Evolutionary conservation across 2,797 vertebrate species (phyloP).

Genomic region (Sebastes trivittatus): DNA sequence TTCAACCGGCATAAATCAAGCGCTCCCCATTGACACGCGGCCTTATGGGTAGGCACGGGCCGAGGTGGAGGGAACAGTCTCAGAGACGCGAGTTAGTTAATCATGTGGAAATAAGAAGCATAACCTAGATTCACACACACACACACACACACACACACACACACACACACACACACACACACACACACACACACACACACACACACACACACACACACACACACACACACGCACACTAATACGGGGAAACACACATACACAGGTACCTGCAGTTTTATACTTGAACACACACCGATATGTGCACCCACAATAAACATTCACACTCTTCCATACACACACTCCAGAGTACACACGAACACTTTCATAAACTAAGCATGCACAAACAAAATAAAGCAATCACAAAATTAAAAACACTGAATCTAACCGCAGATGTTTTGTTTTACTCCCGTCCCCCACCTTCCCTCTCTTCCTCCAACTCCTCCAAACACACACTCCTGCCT

Average conservation of each 20-base stretch:
- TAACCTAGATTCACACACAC: slow-evolving; percentile 58
- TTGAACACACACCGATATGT: slow-evolving; percentile 15
- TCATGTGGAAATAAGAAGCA: slow-evolving; percentile 75
- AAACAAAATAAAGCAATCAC: slow-evolving; percentile 29
- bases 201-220: not conserved
- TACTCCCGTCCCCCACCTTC: slow-evolving; percentile 26
- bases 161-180: not conserved
- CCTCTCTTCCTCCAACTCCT: slow-evolving; percentile 32
- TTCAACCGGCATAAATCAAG: slow-evolving; percentile 86
- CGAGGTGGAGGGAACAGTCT: slow-evolving; percentile 84
- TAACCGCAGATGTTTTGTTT: slow-evolving; percentile 38
- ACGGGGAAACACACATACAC: not conserved
- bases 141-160: not conserved
- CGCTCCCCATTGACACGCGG: slow-evolving; percentile 66
- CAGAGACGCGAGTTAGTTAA: slow-evolving; percentile 84
- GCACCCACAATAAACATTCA: slow-evolving; percentile 5
- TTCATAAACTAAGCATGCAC: slow-evolving; percentile 5
- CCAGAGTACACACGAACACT: not conserved
- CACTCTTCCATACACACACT: not conserved
- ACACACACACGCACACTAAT: slow-evolving; percentile 14
- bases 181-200: not conserved
- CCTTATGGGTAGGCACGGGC: slow-evolving; percentile 75
- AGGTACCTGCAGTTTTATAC: not conserved
- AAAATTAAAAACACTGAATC: slow-evolving; percentile 28
- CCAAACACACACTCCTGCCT: slow-evolving; percentile 27